A percentile compares a stretch with the other conserved stretches of the same genome.
These are phyloP conservation scores for Tenebrio molitor DNA, from an alignment of 1,140 invertebrate genomes.

Conservation along the genomic window DNA sequence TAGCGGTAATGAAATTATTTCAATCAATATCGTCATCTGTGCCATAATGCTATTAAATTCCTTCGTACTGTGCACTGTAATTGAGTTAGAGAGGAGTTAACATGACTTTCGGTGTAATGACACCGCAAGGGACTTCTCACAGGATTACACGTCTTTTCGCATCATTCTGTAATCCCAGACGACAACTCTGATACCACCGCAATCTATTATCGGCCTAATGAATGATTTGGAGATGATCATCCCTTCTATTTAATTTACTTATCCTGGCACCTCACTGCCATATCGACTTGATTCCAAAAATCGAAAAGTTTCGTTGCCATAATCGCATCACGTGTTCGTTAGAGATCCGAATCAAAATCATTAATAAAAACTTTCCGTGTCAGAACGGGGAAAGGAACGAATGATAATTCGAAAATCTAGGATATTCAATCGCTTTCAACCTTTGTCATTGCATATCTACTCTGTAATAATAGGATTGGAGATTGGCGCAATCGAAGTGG, in stretches of 20 bases:
- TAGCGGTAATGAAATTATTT: conserved; percentile 40
- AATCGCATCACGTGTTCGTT: neutral
- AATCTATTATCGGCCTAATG: conserved; percentile 51
- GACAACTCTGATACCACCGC: conserved; percentile 44
- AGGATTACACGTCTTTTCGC: conserved; percentile 46
- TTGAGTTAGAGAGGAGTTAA: conserved; percentile 44
- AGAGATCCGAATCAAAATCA: conserved; percentile 5
- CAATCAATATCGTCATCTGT: conserved; percentile 42
- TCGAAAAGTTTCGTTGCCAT: conserved; percentile 31
- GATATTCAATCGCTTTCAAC: conserved; percentile 43
- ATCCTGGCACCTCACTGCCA: conserved; percentile 18
- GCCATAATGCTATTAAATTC: conserved; percentile 22
- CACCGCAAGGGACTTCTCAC: conserved; percentile 36
- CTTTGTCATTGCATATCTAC: conserved; percentile 48
- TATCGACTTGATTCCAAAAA: conserved; percentile 24
- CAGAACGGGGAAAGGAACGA: neutral
- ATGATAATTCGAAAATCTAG: conserved; percentile 15
- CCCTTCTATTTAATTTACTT: conserved; percentile 43
- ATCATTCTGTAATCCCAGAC: conserved; percentile 45
- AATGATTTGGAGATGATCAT: conserved; percentile 47
- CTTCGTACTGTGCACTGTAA: conserved; percentile 35
- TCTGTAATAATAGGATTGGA: conserved; percentile 47
- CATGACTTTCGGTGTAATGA: conserved; percentile 46
- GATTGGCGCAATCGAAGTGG: conserved; percentile 44
- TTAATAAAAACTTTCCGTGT: neutral